A percentile compares a stretch with the other conserved stretches of the same genome.
These are phyloP conservation scores for Porites cylindrica DNA, from an alignment of 92 coral and sea anemone genomes.

Conservation along the genomic window DNA sequence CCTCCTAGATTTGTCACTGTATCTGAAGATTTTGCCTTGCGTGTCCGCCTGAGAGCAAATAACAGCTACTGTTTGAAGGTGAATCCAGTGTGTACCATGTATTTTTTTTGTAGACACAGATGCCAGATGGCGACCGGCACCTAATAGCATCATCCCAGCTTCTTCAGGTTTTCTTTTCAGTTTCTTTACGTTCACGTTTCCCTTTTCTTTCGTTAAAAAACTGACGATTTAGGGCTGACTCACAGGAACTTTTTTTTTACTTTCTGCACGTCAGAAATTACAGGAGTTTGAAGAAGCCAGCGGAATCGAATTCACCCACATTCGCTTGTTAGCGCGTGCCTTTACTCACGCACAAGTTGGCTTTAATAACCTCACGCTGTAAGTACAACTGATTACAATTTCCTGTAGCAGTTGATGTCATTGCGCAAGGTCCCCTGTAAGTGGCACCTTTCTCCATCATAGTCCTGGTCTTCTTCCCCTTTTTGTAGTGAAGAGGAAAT, in stretches of 20 bases:
- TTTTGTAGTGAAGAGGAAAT: no score
- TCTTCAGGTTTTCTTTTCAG: slow-evolving; percentile 72
- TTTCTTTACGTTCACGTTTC: background rate
- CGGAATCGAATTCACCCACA: slow-evolving; percentile 92
- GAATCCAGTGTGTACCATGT: no score
- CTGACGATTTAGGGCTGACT: background rate
- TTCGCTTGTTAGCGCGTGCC: slow-evolving; percentile 96
- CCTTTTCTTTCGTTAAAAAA: background rate
- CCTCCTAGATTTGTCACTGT: no score
- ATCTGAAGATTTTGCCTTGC: no score
- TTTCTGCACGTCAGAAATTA: slow-evolving; percentile 68
- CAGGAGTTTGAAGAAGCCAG: slow-evolving; percentile 82
- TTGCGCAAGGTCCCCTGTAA: no score
- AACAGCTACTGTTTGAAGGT: no score
- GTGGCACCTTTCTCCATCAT: no score
- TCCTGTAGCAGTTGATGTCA: background rate
- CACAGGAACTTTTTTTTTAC: background rate
- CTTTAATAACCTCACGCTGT: slow-evolving; percentile 95
- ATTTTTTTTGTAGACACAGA: slow-evolving; percentile 65
- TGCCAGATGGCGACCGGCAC: slow-evolving; percentile 92
- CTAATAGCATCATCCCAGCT: slow-evolving; percentile 85
- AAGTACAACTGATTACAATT: slow-evolving; percentile 24
- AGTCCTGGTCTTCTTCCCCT: no score
- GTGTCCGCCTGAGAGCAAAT: no score
- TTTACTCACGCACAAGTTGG: slow-evolving; percentile 99